These are phyloP conservation scores for Benthosema pterotum DNA, from an alignment of 2,797 vertebrate genomes.

Conservation along the genomic window DNA sequence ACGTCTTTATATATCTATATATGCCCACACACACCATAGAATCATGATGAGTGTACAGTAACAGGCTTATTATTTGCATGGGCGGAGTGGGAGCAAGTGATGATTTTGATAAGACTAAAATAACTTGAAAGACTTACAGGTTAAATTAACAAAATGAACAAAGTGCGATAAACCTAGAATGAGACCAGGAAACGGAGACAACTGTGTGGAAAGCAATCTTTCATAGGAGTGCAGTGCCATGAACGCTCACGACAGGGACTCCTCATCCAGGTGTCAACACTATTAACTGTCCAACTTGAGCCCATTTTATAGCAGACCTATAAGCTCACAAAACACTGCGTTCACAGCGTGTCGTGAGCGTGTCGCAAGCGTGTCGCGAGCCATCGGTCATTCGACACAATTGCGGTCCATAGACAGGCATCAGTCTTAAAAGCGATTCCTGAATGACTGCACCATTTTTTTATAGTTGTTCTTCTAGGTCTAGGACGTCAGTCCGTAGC, in stretches of 20 bases:
- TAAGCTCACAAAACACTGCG: no score
- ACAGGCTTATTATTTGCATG: conserved; percentile 34
- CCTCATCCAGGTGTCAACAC: conserved; percentile 29
- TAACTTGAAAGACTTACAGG: conserved; percentile 31
- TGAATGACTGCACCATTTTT: conserved; percentile 32
- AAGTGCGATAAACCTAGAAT: conserved; percentile 50
- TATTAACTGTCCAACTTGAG: conserved; percentile 7
- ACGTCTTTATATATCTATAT: no score
- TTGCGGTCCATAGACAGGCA: no score
- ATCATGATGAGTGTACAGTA: conserved; percentile 32
- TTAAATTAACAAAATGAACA: conserved; percentile 17
- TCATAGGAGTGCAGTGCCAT: background rate
- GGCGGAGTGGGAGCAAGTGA: no score
- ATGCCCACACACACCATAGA: background rate
- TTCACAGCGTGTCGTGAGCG: no score
- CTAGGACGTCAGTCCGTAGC: conserved; percentile 76
- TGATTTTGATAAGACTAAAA: conserved; percentile 25
- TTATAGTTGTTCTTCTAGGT: conserved; percentile 11
- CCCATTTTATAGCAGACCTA: no score
- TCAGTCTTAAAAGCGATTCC: conserved; percentile 23
- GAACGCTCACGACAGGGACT: background rate
- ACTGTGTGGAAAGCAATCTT: conserved; percentile 31
- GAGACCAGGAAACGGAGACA: conserved; percentile 23
- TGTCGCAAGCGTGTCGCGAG: no score
- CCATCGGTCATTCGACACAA: no score